Evolutionary conservation across 1,140 invertebrate species (phyloP), one percentile per base, ranked within the genome.

Genomic region (Colletes latitarsis): DNA sequence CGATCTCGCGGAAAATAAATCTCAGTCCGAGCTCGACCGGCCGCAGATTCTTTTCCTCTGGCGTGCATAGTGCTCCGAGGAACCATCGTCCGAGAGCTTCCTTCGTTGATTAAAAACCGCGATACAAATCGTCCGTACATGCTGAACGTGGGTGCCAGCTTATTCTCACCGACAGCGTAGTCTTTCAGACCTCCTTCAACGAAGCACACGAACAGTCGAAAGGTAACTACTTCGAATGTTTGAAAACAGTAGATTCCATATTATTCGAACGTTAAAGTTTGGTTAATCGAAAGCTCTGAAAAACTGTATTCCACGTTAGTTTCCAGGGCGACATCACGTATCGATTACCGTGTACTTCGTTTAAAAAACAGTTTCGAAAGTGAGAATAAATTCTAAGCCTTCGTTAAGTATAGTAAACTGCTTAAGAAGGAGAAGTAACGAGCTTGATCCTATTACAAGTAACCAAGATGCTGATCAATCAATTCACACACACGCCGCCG

Each of bases 121-220:
- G 77, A 79, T 79, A 79, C 77, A 73, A 79, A 79, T 73, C 69
- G 77, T 73, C 69, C 60, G 69, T 72, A 64, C 69, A 79, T 41
- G 49, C 46, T n/a, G 68, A 53, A 73, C 77, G 77, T 79, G 60
- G 69, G 77, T 79, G 69, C 52, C 49, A 30, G 60, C 69, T 73
- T 79, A 79, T 79, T 79, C 77, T 64, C 69, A 55, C 69, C 58
- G 77, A 73, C 77, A 53, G 21, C 58, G 8, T n/a, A 12, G 58
- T 73, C 69, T 46, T 57, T 79, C 69, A 55, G 60, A 6, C 41
- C 46, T 70, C n/a, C 43, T 17, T 58, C 43, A 60, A n/a, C 64
- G 14, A 58, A 6, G n/a, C 49, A 6, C n/a, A 57, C 55, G 17
- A 17, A 15, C 6, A 58, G 53, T 49, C 49, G 8, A 10, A 49